Conservation (phyloP, 2,113 vertebrate species). For the Sitta europaea region DNA sequence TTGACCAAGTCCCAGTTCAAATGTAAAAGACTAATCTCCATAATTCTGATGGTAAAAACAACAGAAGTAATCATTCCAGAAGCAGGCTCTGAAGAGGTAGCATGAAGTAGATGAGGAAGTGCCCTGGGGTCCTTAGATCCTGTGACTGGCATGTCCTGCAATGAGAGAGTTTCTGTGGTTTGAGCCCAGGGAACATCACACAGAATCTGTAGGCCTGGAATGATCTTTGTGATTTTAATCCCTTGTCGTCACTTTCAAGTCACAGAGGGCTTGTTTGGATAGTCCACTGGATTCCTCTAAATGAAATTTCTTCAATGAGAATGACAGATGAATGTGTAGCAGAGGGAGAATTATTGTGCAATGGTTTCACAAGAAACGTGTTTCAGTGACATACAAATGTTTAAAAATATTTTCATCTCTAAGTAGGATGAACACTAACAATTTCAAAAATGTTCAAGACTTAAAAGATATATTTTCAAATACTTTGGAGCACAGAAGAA, state of each 20-base stretch:
- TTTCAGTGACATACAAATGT: not conserved
- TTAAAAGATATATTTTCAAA: not conserved
- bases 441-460: not conserved
- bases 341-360: not conserved
- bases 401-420: not conserved
- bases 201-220: not conserved
- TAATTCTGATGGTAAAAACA: not conserved
- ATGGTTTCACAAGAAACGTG: not conserved
- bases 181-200: not conserved
- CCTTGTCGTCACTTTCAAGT: not conserved
- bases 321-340: not conserved
- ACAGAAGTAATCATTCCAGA: not conserved
- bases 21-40: not conserved
- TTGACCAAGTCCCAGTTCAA: not conserved
- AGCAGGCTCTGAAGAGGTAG: not conserved
- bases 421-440: not conserved
- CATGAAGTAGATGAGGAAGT: not conserved
- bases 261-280: not conserved
- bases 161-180: not conserved
- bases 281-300: not conserved
- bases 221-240: not conserved
- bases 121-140: not conserved
- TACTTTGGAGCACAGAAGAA: not conserved
- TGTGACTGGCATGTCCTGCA: not conserved
- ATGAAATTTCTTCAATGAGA: not conserved